phyloP scores from a whole-genome alignment of 2,888 invertebrate genomes.

The Lysandra coridon region DNA sequence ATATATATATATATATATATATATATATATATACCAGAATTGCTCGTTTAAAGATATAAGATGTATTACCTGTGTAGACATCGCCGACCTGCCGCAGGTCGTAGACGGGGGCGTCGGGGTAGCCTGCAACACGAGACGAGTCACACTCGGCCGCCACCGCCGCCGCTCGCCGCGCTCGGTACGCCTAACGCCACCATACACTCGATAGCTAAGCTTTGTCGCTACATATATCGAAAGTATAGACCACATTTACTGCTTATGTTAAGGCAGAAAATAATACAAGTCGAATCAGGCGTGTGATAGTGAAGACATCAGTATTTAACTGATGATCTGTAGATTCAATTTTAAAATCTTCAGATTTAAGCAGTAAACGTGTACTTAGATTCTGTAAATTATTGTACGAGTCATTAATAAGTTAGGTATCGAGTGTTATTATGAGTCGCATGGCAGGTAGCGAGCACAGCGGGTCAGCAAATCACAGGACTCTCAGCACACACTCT shows the following conservation, averaged over 20 bases:
- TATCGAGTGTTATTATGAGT: not conserved
- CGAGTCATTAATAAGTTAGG: not conserved
- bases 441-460: not conserved
- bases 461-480: not conserved
- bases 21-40: too few species aligned
- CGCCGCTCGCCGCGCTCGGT: constrained; percentile 36
- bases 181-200: not conserved
- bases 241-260: too few species aligned
- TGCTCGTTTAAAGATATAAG: too few species aligned
- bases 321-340: too few species aligned
- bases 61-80: constrained; percentile 86
- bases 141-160: constrained; percentile 37
- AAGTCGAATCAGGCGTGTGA: too few species aligned
- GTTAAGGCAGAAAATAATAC: too few species aligned
- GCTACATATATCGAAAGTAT: too few species aligned
- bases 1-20: too few species aligned
- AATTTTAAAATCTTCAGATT: too few species aligned
- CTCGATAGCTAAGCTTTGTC: not conserved
- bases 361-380: too few species aligned
- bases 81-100: constrained; percentile 93
- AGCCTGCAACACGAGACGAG: constrained; percentile 56
- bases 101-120: constrained; percentile 87
- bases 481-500: not conserved
- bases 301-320: too few species aligned
- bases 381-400: too few species aligned